A percentile compares a stretch with the other conserved stretches of the same genome.
phyloP scores from a whole-genome alignment of 2,888 invertebrate species.

The Andrena trimmerana region DNA sequence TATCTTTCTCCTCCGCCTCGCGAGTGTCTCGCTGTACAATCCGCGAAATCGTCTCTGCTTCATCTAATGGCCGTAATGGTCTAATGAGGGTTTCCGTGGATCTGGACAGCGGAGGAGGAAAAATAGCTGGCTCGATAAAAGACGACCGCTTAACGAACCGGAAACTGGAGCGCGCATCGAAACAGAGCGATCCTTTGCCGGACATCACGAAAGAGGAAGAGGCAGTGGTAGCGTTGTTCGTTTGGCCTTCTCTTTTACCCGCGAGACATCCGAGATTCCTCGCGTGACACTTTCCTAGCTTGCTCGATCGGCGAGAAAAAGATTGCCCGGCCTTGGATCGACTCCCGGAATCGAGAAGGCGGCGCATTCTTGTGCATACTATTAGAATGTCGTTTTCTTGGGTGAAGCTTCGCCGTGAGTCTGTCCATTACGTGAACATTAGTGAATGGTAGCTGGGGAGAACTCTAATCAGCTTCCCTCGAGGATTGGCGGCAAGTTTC shows the following conservation, averaged over 20 bases:
- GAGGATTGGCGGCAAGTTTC: neutral
- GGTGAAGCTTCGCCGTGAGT: neutral
- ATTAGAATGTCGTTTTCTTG: neutral
- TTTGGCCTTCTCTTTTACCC: neutral
- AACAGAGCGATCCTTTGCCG: conserved; percentile 40
- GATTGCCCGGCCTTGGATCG: conserved; percentile 30
- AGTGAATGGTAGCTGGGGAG: neutral
- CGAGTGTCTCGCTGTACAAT: conserved; percentile 13
- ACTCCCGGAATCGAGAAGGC: neutral
- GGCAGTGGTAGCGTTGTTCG: neutral
- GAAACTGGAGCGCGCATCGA: conserved; percentile 74
- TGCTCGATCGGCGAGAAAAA: neutral
- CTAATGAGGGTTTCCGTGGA: conserved; percentile 16
- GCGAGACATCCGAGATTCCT: neutral
- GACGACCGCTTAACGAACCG: conserved; percentile 73
- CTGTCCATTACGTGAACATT: neutral
- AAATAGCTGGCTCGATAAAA: conserved; percentile 37
- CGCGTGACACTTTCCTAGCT: conserved; percentile 21
- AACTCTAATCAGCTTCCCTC: neutral
- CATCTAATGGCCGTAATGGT: conserved; percentile 62
- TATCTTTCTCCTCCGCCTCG: neutral
- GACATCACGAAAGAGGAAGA: conserved; percentile 7
- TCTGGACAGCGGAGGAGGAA: conserved; percentile 20
- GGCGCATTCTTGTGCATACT: neutral
- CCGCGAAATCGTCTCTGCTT: conserved; percentile 51